These are phyloP conservation scores for Digitonthophagus gazella DNA, from an alignment of 2,888 invertebrate genomes.

Conservation along the genomic window DNA sequence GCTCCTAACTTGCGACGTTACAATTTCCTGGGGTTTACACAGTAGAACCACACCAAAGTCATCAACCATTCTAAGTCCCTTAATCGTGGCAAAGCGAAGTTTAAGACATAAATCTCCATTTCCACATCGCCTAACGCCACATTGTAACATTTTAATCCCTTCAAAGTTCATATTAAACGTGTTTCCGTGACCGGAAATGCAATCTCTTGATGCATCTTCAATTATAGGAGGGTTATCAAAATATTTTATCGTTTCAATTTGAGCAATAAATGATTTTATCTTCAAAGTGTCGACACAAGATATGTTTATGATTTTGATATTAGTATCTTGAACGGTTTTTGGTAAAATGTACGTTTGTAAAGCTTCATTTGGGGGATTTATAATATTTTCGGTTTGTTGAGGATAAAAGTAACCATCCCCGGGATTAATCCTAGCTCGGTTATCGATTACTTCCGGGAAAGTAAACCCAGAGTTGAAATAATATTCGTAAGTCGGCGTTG, in stretches of 20 bases:
- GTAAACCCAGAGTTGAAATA: background rate
- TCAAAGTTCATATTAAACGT: slow-evolving; percentile 51
- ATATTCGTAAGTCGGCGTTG: background rate
- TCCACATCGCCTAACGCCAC: slow-evolving; percentile 55
- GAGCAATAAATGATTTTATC: too few species aligned
- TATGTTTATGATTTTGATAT: too few species aligned
- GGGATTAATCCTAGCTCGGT: too few species aligned
- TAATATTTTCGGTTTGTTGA: too few species aligned
- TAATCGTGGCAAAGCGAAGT: slow-evolving; percentile 56
- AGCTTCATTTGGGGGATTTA: too few species aligned
- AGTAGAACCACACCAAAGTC: slow-evolving; percentile 57
- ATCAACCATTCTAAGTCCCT: slow-evolving; percentile 55
- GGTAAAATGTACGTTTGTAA: too few species aligned
- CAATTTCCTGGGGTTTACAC: slow-evolving; percentile 57
- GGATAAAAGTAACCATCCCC: too few species aligned
- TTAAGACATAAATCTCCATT: slow-evolving; percentile 52
- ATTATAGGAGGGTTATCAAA: slow-evolving; percentile 47
- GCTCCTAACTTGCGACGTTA: slow-evolving; percentile 53
- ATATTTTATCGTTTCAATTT: too few species aligned
- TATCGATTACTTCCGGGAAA: background rate
- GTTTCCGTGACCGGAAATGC: slow-evolving; percentile 36
- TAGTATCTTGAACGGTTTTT: too few species aligned
- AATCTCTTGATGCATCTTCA: slow-evolving; percentile 45
- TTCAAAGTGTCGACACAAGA: too few species aligned
- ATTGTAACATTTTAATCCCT: slow-evolving; percentile 53